Evolutionary conservation across 2,113 vertebrate genomes (phyloP).

Genomic region (Hyperopisus bebe): DNA sequence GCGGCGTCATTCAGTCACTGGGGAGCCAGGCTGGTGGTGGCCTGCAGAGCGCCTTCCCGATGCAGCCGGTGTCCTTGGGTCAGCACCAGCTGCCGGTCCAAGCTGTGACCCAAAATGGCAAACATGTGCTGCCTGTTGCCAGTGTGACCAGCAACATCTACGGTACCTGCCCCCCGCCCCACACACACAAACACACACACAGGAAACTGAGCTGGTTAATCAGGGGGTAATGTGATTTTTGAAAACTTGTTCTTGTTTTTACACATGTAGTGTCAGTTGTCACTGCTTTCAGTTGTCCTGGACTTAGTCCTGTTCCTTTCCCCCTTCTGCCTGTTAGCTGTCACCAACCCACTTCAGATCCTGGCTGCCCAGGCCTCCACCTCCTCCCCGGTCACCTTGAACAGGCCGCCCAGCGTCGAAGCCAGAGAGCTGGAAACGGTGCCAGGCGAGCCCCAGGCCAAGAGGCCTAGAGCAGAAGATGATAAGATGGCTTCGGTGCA

Average conservation of each 20-base stretch:
- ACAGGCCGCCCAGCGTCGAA: constrained; percentile 60
- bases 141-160: constrained; percentile 68
- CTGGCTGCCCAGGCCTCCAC: constrained; percentile 91
- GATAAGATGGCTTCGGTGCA: constrained; percentile 48
- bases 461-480: constrained; percentile 77
- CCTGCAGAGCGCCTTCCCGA: constrained; percentile 69
- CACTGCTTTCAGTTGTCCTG: background rate
- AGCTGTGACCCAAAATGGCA: constrained; percentile 86
- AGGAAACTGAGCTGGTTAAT: background rate
- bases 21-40: constrained; percentile 71
- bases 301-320: background rate
- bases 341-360: constrained; percentile 87
- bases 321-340: constrained; percentile 53
- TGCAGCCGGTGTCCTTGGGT: constrained; percentile 71
- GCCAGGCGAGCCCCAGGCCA: constrained; percentile 71
- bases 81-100: constrained; percentile 85
- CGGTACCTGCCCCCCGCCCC: constrained; percentile 54
- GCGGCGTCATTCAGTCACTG: constrained; percentile 84
- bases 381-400: constrained; percentile 81
- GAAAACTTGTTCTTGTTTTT: background rate
- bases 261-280: background rate
- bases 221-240: background rate
- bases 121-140: constrained; percentile 70
- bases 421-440: constrained; percentile 45
- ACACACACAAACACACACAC: background rate